Conservation (phyloP, 2,888 invertebrate species). For the Margaritifera margaritifera region DNA sequence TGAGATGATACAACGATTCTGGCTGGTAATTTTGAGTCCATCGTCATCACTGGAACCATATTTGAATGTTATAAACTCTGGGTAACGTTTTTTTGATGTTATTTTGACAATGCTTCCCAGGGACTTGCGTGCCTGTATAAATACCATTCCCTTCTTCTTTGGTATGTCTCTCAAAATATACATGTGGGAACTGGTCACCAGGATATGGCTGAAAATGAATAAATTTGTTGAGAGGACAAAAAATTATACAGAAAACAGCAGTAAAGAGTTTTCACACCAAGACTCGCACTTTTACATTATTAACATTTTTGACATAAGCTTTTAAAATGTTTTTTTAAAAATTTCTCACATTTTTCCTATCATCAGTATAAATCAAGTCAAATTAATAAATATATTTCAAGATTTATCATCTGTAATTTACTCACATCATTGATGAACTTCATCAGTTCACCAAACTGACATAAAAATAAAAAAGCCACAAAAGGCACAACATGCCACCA, state of each 20-base stretch:
- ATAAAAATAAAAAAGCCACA: too few relatives aligned
- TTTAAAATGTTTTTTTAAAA: too few relatives aligned
- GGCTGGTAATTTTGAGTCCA: conserved; percentile 84
- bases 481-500: too few relatives aligned
- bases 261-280: neutral
- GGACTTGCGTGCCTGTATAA: conserved; percentile 89
- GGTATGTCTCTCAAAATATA: conserved; percentile 85
- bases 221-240: conserved; percentile 3
- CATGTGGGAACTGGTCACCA: conserved; percentile 89
- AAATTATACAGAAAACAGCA: neutral
- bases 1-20: conserved; percentile 92
- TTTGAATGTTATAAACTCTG: conserved; percentile 97
- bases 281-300: neutral
- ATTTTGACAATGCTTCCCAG: conserved; percentile 95
- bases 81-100: conserved; percentile 94
- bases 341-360: too few relatives aligned
- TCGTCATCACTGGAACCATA: conserved; percentile 80
- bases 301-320: neutral
- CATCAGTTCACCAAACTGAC: too few relatives aligned
- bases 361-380: too few relatives aligned
- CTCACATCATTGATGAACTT: too few relatives aligned
- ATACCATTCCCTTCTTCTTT: conserved; percentile 83
- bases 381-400: too few relatives aligned
- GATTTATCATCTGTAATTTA: too few relatives aligned
- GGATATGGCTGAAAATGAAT: conserved; percentile 80